These are phyloP conservation scores for Stichopus horrens DNA, from an alignment of 53 echinoderm and acorn worm genomes.

Conservation along the genomic window DNA sequence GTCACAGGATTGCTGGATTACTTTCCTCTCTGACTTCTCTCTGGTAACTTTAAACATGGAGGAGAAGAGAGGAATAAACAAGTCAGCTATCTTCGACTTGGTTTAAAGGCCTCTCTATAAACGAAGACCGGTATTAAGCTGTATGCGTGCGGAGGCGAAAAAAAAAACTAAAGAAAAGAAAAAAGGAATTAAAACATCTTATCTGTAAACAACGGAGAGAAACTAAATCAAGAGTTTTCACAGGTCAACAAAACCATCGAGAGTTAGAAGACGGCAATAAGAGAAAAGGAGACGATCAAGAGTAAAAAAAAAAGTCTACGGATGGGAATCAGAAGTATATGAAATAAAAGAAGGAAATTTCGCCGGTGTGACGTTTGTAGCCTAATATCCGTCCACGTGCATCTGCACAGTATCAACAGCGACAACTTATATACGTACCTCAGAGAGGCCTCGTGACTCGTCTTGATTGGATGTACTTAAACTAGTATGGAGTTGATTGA, in stretches of 20 bases:
- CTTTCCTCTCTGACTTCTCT: too few species aligned
- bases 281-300: background rate
- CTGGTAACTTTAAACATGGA: too few species aligned
- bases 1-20: too few species aligned
- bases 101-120: background rate
- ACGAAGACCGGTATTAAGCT: background rate
- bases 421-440: background rate
- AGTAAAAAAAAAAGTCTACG: background rate
- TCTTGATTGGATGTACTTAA: slow-evolving; percentile 38
- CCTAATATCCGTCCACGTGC: slow-evolving; percentile 15
- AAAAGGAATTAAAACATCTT: background rate
- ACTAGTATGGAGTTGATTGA: slow-evolving; percentile 28
- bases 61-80: background rate
- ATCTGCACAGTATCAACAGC: too few species aligned
- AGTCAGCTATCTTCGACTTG: background rate
- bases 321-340: background rate
- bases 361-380: slow-evolving; percentile 19
- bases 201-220: slow-evolving; percentile 31
- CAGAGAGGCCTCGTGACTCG: slow-evolving; percentile 26
- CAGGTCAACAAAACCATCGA: slow-evolving; percentile 38
- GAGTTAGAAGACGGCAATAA: background rate
- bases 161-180: background rate
- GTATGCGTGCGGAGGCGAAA: too few species aligned
- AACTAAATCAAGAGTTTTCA: slow-evolving; percentile 39
- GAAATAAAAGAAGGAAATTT: too few species aligned